phyloP scores from a whole-genome alignment of 2,888 invertebrate genomes.

The Cactoblastis cactorum region DNA sequence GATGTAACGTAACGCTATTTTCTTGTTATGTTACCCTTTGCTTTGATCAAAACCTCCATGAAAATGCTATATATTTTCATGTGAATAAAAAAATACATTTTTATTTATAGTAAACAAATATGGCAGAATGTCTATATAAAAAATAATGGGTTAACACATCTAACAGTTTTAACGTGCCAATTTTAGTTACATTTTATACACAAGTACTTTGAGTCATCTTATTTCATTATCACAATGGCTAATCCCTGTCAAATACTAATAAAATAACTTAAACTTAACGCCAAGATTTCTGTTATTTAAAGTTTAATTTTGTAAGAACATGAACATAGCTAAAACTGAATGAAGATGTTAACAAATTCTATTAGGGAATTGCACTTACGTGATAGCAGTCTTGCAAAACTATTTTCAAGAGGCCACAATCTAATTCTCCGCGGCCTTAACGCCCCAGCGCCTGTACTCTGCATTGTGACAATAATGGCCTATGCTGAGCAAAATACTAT shows the following conservation, averaged over 20 bases:
- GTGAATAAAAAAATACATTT: no score
- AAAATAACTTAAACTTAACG: neutral
- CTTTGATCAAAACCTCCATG: neutral
- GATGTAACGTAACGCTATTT: slow-evolving; percentile 66
- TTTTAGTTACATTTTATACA: no score
- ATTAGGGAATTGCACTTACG: slow-evolving; percentile 6
- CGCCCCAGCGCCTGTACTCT: slow-evolving; percentile 5
- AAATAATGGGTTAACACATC: no score
- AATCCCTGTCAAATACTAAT: neutral
- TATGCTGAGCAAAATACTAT: slow-evolving; percentile 11
- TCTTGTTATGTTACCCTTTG: slow-evolving; percentile 34
- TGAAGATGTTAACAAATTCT: slow-evolving; percentile 8
- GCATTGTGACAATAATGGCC: slow-evolving; percentile 11
- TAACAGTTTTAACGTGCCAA: no score
- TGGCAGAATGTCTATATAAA: no score
- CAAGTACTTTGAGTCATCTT: no score
- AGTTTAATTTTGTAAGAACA: neutral
- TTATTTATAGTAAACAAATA: neutral
- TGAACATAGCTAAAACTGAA: neutral
- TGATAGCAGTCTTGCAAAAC: slow-evolving; percentile 5
- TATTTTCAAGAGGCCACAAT: slow-evolving; percentile 4
- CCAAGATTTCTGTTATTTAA: neutral
- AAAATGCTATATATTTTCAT: neutral
- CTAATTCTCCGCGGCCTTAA: slow-evolving; percentile 7
- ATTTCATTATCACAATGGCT: no score